Base-by-base conservation (phyloP, 2,888 invertebrate genomes). In the Ceraclea dissimilis region DNA sequence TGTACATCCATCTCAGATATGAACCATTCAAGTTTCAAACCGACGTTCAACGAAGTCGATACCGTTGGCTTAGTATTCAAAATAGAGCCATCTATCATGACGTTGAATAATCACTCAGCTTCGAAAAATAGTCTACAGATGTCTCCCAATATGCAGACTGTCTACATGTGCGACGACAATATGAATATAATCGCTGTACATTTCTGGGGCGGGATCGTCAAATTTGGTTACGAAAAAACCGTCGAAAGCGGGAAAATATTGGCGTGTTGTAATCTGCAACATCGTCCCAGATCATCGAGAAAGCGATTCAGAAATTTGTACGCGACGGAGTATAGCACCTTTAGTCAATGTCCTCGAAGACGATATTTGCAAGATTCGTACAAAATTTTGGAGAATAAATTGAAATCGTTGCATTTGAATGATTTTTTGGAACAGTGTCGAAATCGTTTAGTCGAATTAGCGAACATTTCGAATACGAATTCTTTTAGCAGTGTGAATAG, bases 21-120 rank as follows among this genome's bases (percentile, higher is more conserved):
- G 20, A 60, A 63, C 4, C 63, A 66, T 17, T 51, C 63, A 17
- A 67, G 65, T 44, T 74, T 75, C 60, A 66, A 67, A 57, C 76
- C 80, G 2, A 59, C 67, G 10, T 85, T 83, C 66, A 80, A 82
- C 59, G 90, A 90, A 75, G 76, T 89, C 61, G 90, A 91, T 70
- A 82, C 85, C 10, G 79, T 84, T 2, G 90, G 90, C 1, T 64
- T 88, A 2, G 76, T 90, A 39, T 75, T 85, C 20, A 69, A 74
- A 56, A 73, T 84, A 34, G 79, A 78, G 60, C 75, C 79, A 20
- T 67, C 74, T 21, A 72, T 71, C 20, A 66, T 70, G 57, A 73
- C 74, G 13, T 17, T 51, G 63, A 67, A 68, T 33, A 66, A 60
- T 34, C 59, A 58, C 58, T 63, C 22, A 50, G 26, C 20, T 22